These are phyloP conservation scores for Motacilla tschutschensis DNA, from an alignment of 2,113 vertebrate species.

Conservation along the genomic window DNA sequence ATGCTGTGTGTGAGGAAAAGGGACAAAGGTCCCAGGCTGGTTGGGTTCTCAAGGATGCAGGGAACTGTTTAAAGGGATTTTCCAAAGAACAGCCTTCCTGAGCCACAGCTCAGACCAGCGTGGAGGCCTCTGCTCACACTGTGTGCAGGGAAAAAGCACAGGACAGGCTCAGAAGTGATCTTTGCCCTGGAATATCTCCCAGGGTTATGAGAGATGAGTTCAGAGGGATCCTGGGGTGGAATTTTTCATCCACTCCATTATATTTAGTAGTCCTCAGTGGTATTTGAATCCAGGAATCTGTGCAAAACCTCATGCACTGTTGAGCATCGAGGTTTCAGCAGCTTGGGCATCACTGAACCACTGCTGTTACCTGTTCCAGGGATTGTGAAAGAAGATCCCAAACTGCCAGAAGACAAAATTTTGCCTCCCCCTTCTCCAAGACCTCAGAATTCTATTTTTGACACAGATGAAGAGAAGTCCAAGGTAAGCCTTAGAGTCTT, in stretches of 20 bases:
- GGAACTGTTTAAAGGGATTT: not conserved
- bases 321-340: not conserved
- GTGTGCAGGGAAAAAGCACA: not conserved
- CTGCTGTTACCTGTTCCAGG: conserved; percentile 64
- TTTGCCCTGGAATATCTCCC: not conserved
- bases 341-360: not conserved
- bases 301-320: not conserved
- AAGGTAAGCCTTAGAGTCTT: conserved; percentile 65
- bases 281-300: not conserved
- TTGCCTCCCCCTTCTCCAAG: conserved; percentile 84
- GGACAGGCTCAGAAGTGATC: not conserved
- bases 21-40: not conserved
- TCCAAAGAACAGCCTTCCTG: not conserved
- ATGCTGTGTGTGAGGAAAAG: not conserved
- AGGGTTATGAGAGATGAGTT: not conserved
- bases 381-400: conserved; percentile 88
- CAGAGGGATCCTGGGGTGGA: not conserved
- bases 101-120: not conserved
- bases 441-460: conserved; percentile 83
- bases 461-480: conserved; percentile 87
- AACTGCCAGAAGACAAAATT: conserved; percentile 75
- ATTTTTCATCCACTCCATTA: not conserved
- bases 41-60: not conserved
- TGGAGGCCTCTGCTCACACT: not conserved
- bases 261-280: not conserved